Evolutionary conservation across 2,888 invertebrate genomes (phyloP), one percentile per base, ranked within the genome.

Genomic region (Thyatira batis): DNA sequence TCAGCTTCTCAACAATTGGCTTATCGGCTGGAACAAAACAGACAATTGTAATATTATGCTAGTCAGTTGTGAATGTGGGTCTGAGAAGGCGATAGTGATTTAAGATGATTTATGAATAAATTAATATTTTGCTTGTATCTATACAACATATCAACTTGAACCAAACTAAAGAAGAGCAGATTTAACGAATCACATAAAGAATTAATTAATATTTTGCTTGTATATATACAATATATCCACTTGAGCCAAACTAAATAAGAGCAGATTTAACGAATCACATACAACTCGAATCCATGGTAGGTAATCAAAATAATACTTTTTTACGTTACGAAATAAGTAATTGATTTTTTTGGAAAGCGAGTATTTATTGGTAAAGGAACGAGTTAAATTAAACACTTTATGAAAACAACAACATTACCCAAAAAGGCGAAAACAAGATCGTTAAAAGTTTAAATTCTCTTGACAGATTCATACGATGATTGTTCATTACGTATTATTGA

Each of bases 1-100:
- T 92, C 65, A 91, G 69, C 63, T 90, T 91, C 67, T 92, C 92
- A 0, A 91, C 92, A 4, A 76, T 65, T 0, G 88, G 84, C 43
- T 87, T 92, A 73, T 92, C 92, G 46, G 87, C 92, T 90, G 70
- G 2, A 73, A 65, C 17, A 50, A 51, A 20, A 71, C 33, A n/a
- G 53, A 51, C 28, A 51, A 23, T 33, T 45, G 46, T n/a, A 52
- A 49, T n/a, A n/a, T n/a, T n/a, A n/a, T n/a, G n/a, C n/a, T n/a
- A n/a, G n/a, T n/a, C n/a, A n/a, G n/a, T n/a, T n/a, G n/a, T n/a
- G n/a, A n/a, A n/a, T n/a, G n/a, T n/a, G n/a, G n/a, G n/a, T n/a
- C n/a, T n/a, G n/a, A n/a, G n/a, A n/a, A n/a, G n/a, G n/a, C n/a
- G n/a, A n/a, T n/a, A n/a, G n/a, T n/a, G n/a, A n/a, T n/a, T n/a